Base-by-base conservation (phyloP, 2,113 vertebrate genomes). In the Anolis carolinensis region DNA sequence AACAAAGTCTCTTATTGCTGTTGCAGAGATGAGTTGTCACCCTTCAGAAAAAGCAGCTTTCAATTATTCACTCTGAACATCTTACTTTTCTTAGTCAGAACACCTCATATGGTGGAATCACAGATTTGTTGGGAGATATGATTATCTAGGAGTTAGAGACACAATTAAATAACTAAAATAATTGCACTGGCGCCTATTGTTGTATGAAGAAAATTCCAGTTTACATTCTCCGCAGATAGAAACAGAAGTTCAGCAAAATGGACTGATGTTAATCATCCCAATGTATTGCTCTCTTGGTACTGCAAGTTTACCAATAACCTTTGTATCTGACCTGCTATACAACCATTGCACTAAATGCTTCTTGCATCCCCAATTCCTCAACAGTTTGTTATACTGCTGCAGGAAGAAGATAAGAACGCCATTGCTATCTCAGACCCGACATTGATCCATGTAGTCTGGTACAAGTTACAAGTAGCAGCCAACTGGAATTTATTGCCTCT, bases 1-100 rank as follows among this genome's bases (percentile, higher is more conserved):
- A 86, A 94, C 88, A 93, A 94, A 89, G 86, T 89, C 87, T 91
- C 83, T 87, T 94, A 86, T 87, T 89, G 73, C 11, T 18, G 23
- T 63, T 0, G 23, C 86, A 86, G 86, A 89, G 78, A 78, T 84
- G 89, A 34, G 73, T 85, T 67, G 50, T 73, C 71, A 79, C 77
- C 70, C 80, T 89, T 89, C 67, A 84, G 86, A 86, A 32, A 76
- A 68, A 87, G 83, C 39, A 59, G 59, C 34, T 88, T 62, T 39
- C 76, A n/a, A 11, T 88, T 88, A 79, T 75, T 75, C 65, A 83
- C 89, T 89, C 81, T 76, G n/a, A 79, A 34, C 2, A 36, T 1
- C 9, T n/a, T 30, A 68, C 20, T 89, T 20, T 39, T 78, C 89
- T 72, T 68, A 7, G 70, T 86, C 82, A 55, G 71, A 68, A 7